Base-by-base conservation (phyloP, 1,140 invertebrate species). In the Penaeus vannamei region DNA sequence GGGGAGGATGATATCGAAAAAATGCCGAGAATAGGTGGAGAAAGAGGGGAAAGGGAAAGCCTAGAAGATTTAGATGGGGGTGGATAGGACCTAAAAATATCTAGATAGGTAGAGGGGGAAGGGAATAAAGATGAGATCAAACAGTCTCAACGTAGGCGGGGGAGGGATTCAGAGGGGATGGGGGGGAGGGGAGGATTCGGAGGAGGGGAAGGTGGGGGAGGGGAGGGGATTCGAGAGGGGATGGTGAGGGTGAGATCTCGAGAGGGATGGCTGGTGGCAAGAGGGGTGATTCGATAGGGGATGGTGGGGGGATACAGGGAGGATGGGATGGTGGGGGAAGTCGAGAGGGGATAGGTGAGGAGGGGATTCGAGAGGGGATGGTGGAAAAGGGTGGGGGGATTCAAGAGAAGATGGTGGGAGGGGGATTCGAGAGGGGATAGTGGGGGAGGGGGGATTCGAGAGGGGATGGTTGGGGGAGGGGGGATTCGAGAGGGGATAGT, bases 381-480 rank as follows among this genome's bases (percentile, higher is more conserved):
- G 23, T 26, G 17, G 60, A 46, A 42, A 36, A 69, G 4, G 20
- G 22, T n/a, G 79, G 62, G 85, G 26, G 12, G 62, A 80, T n/a
- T n/a, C n/a, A n/a, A n/a, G n/a, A n/a, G n/a, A n/a, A n/a, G n/a
- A n/a, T n/a, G n/a, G n/a, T n/a, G n/a, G n/a, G n/a, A n/a, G n/a
- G n/a, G n/a, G 14, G 26, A 32, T 20, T 2, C 23, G 32, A 32
- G 79, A 82, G 79, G 46, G 79, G 72, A 61, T 4, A 32, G 23
- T 26, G 17, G 4, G 20, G 79, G 62, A 72, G 26, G 12, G 62
- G 64, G 36, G 46, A 32, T 20, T 2, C 23, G 32, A 32, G 79
- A 82, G 79, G 46, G 79, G 72, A 61, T 4, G 60, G 23, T 26
- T n/a, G n/a, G n/a, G 10, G 23, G 83, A 66, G 83, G 8, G 83